Evolutionary conservation across 64 coral and sea anemone genomes (phyloP), one percentile per base, ranked within the genome.

Genomic region (Dendronephthya gigantea): DNA sequence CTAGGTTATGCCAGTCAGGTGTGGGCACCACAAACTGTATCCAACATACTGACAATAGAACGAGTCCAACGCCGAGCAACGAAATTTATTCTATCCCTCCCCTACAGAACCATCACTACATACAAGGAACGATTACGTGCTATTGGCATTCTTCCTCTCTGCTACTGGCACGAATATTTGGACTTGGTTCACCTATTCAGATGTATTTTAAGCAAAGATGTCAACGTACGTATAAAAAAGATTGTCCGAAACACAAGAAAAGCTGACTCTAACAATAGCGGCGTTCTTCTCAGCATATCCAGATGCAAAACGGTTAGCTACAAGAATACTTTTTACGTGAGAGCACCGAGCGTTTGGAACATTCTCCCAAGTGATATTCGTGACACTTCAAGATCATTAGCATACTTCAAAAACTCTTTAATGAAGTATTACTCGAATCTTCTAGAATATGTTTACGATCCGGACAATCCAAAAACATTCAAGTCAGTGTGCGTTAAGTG

Each of bases 21-120:
- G 25, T 89, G 88, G 87, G 76, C 79, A 9, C 87, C 87, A 30
- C 50, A 84, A 34, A 52, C 83, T 15, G 83, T 52, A 19, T 32
- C n/a, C 28, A 16, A 55, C 25, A 85, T 81, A 40, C 47, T n/a
- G 39, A 45, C 65, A 31, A 27, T 75, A 15, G 39, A 88, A 50
- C 22, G 47, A 81, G 40, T 1, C 76, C n/a, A n/a, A n/a, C n/a
- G n/a, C n/a, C n/a, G n/a, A n/a, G n/a, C n/a, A n/a, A n/a, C n/a
- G n/a, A n/a, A 88, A 41, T 81, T 88, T n/a, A 88, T 88, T 32
- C 14, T 88, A 69, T 55, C 86, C 41, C 40, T 88, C 29, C 86
- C 86, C 19, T 87, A 39, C 45, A 62, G 25, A 50, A 50, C 83
- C 13, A 25, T 12, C n/a, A n/a, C 27, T 30, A 7, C 15, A 51